These are phyloP conservation scores for Catocala fraxini DNA, from an alignment of 2,888 invertebrate genomes.

Conservation along the genomic window DNA sequence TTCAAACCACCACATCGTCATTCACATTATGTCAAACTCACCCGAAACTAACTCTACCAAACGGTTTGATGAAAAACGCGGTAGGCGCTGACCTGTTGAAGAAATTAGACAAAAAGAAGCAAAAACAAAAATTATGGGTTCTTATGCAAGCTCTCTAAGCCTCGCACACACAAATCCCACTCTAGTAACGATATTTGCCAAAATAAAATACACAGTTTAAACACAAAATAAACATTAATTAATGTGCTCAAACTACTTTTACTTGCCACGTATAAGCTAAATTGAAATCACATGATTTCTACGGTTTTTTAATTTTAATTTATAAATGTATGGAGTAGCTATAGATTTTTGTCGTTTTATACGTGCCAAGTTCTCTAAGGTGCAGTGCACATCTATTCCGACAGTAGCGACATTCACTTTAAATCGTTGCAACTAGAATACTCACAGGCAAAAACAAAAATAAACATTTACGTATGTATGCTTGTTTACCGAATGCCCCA, in stretches of 20 bases:
- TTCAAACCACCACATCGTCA: constrained; percentile 84
- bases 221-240: constrained; percentile 51
- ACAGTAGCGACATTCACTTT: constrained; percentile 69
- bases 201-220: constrained; percentile 55
- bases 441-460: constrained; percentile 60
- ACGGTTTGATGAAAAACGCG: constrained; percentile 91
- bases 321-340: neutral
- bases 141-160: constrained; percentile 76
- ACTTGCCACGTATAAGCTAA: constrained; percentile 54
- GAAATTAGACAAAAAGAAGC: constrained; percentile 88
- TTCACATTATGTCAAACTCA: constrained; percentile 89
- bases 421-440: constrained; percentile 57
- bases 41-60: constrained; percentile 91
- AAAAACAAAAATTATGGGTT: constrained; percentile 75
- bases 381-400: constrained; percentile 61
- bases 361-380: constrained; percentile 63
- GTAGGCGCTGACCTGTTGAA: constrained; percentile 91
- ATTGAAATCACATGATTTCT: neutral
- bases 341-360: constrained; percentile 43
- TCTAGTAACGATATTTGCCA: constrained; percentile 62
- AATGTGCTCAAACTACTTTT: constrained; percentile 50
- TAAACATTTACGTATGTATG: constrained; percentile 40
- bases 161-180: constrained; percentile 74
- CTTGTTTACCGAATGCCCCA: constrained; percentile 67
- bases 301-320: neutral